phyloP scores from a whole-genome alignment of 1,140 invertebrate species.

The Lucilia cuprina region DNA sequence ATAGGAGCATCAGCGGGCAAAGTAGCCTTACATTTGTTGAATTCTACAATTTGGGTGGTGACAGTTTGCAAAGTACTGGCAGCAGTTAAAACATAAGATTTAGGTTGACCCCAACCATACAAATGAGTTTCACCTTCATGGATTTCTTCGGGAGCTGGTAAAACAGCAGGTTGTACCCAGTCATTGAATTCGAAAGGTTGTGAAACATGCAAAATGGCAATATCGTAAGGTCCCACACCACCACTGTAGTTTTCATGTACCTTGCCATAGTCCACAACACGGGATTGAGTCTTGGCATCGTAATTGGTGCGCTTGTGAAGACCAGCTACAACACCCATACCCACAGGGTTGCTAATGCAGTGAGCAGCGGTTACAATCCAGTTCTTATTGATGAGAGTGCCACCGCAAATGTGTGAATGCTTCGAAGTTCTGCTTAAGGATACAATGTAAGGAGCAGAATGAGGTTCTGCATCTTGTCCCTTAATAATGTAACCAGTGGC shows the following conservation, averaged over 20 bases:
- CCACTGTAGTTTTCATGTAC: slow-evolving; percentile 66
- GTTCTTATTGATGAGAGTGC: slow-evolving; percentile 49
- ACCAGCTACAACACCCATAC: slow-evolving; percentile 53
- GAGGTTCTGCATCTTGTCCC: slow-evolving; percentile 54
- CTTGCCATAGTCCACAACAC: slow-evolving; percentile 56
- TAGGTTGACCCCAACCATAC: slow-evolving; percentile 66
- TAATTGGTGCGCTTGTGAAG: slow-evolving; percentile 49
- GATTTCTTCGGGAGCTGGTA: slow-evolving; percentile 62
- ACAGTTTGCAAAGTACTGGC: slow-evolving; percentile 61
- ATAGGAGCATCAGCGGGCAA: slow-evolving; percentile 55
- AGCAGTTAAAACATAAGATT: slow-evolving; percentile 43
- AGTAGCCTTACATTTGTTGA: slow-evolving; percentile 40
- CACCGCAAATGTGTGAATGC: slow-evolving; percentile 57
- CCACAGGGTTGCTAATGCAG: slow-evolving; percentile 45
- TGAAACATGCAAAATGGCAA: slow-evolving; percentile 68
- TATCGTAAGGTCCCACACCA: slow-evolving; percentile 68
- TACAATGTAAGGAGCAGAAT: slow-evolving; percentile 59
- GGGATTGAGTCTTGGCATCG: slow-evolving; percentile 64
- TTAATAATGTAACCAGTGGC: slow-evolving; percentile 57
- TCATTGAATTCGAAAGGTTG: slow-evolving; percentile 65
- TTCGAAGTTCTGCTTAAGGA: slow-evolving; percentile 45
- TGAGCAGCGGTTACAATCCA: slow-evolving; percentile 58
- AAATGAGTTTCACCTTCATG: slow-evolving; percentile 62
- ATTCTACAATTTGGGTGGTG: slow-evolving; percentile 59
- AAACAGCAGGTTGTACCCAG: slow-evolving; percentile 63